Percentiles rank a stretch among this genome's conserved stretches.
phyloP scores from a whole-genome alignment of 2,888 invertebrate species.

The Polydrusus tereticollis region DNA sequence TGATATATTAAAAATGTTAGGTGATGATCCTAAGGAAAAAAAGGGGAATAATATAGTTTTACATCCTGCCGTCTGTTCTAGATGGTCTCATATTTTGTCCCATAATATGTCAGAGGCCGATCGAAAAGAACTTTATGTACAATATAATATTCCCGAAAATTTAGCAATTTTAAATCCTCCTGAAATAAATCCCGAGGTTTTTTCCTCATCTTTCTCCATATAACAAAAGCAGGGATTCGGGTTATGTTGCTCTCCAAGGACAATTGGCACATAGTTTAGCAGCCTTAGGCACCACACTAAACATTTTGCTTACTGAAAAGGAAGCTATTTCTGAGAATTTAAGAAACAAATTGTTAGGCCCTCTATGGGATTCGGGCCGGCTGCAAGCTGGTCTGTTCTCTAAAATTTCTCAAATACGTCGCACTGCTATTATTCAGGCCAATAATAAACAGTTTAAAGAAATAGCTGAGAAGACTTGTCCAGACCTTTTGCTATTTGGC shows the following conservation, averaged over 20 bases:
- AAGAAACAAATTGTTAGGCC: neutral
- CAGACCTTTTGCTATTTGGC: neutral
- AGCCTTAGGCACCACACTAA: neutral
- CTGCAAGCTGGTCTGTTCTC: neutral
- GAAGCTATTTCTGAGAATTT: neutral
- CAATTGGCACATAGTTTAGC: neutral
- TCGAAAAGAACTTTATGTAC: neutral
- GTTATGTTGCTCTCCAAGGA: neutral
- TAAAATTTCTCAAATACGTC: neutral
- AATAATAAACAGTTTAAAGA: neutral
- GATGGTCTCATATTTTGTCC: slow-evolving; percentile 10
- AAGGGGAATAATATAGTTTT: neutral
- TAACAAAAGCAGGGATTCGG: neutral
- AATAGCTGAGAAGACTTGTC: neutral
- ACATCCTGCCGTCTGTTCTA: slow-evolving; percentile 1
- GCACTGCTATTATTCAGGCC: slow-evolving; percentile 5
- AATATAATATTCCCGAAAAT: neutral
- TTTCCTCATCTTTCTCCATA: neutral
- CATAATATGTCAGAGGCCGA: neutral
- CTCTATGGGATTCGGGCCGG: neutral
- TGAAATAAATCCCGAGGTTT: neutral
- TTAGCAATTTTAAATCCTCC: neutral
- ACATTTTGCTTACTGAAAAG: neutral
- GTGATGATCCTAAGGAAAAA: neutral
- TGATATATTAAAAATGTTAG: slow-evolving; percentile 1